Evolutionary conservation across 1,140 invertebrate species (phyloP).

Genomic region (Drosophila sturtevanti): DNA sequence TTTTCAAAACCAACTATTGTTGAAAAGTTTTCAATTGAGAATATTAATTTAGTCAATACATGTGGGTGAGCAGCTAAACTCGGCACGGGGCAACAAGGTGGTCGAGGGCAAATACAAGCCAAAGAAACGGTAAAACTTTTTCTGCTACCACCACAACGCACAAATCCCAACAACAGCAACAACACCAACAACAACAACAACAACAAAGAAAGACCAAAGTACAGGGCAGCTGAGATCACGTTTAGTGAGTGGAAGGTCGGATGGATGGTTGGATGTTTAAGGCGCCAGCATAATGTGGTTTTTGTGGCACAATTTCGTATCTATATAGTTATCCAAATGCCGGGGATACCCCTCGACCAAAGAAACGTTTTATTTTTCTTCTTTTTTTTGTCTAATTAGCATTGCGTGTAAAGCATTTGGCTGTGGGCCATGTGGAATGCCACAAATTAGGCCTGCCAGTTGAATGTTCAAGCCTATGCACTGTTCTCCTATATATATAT

Average conservation of each 20-base stretch:
- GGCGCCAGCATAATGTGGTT: slow-evolving; percentile 75
- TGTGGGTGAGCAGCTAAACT: slow-evolving; percentile 56
- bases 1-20: slow-evolving; percentile 70
- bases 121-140: slow-evolving; percentile 77
- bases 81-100: slow-evolving; percentile 17
- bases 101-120: slow-evolving; percentile 39
- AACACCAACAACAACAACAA: slow-evolving; percentile 1
- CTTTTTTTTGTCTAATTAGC: slow-evolving; percentile 62
- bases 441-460: slow-evolving; percentile 40
- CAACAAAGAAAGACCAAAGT: slow-evolving; percentile 18
- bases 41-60: slow-evolving; percentile 82
- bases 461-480: not conserved
- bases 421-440: slow-evolving; percentile 54
- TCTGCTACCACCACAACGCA: slow-evolving; percentile 42
- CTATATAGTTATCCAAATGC: slow-evolving; percentile 15
- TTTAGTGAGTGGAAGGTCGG: too few relatives aligned
- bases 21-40: slow-evolving; percentile 79
- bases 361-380: slow-evolving; percentile 3
- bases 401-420: slow-evolving; percentile 66
- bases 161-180: slow-evolving; percentile 52
- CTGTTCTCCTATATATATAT: too few relatives aligned
- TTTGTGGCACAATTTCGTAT: slow-evolving; percentile 73
- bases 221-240: slow-evolving; percentile 17
- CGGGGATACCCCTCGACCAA: too few relatives aligned
- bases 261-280: slow-evolving; percentile 22